A percentile compares a stretch with the other conserved stretches of the same genome.
Evolutionary conservation across 2,888 invertebrate genomes (phyloP).

Genomic region (Amiota mariae): DNA sequence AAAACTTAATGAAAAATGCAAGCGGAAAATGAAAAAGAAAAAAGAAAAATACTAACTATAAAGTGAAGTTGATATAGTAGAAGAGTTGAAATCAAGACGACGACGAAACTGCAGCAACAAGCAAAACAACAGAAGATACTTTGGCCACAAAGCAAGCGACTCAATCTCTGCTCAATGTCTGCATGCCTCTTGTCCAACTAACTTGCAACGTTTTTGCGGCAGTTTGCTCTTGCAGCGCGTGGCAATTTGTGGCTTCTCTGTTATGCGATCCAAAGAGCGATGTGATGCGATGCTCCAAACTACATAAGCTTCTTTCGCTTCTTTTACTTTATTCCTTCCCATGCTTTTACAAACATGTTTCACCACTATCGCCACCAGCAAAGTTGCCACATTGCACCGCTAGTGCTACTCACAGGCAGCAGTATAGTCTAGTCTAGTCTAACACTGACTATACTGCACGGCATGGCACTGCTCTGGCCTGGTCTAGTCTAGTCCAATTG

Average conservation of each 20-base stretch:
- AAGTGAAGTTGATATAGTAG: neutral
- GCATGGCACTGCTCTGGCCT: neutral
- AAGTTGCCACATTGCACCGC: neutral
- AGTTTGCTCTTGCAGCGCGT: conserved; percentile 37
- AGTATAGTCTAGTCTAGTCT: conserved; percentile 26
- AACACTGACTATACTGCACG: neutral
- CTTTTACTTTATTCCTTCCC: neutral
- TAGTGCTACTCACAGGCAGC: neutral
- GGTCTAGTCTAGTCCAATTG: conserved; percentile 21
- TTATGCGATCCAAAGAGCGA: too few relatives aligned
- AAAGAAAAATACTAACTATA: conserved; percentile 14
- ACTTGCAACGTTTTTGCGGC: conserved; percentile 16
- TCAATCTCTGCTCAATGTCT: neutral
- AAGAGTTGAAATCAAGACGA: conserved; percentile 3
- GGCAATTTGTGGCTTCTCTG: conserved; percentile 62
- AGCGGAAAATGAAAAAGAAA: conserved; percentile 2
- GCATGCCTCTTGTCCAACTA: conserved; percentile 21
- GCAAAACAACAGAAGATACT: conserved; percentile 14
- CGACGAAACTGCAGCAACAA: neutral
- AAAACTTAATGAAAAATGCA: conserved; percentile 4
- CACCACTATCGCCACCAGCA: neutral
- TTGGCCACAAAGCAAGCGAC: neutral
- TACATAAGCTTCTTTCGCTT: conserved; percentile 11
- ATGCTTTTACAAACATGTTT: conserved; percentile 13
- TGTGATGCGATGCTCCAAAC: conserved; percentile 1